Evolutionary conservation across 2,113 vertebrate species (phyloP), one percentile per base, ranked within the genome.

Genomic region (Trichechus manatus): DNA sequence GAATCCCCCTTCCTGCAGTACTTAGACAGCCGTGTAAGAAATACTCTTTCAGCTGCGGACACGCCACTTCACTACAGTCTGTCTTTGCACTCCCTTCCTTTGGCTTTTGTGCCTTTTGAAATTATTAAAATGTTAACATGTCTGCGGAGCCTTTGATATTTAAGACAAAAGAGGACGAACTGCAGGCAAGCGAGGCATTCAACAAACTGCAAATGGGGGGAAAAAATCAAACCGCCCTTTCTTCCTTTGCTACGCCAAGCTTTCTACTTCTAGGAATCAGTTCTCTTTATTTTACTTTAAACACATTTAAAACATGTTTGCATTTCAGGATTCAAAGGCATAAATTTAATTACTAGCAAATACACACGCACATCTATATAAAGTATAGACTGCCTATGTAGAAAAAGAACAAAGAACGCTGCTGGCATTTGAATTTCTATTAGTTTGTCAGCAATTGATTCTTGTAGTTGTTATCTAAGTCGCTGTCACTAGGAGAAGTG

Each of bases 111-210:
- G 98, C 97, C 98, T 99, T 98, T 99, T 99, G 99, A 99, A 99
- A 99, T 99, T 99, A 99, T 99, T 99, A 99, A 99, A 99, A 99
- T 99, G 99, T 99, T 99, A 99, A 99, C 99, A 99, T 98, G 99
- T 98, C 99, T 99, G 97, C 98, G 98, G 99, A 98, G 99, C 98
- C 99, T 99, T 99, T 99, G 99, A 99, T 99, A 99, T 99, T 99
- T 99, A 99, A 99, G 99, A 99, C 99, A 99, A 99, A 99, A 99
- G 99, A 99, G 99, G 98, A 99, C 97, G 98, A 99, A 98, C 99
- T 98, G 98, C 98, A 97, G 98, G 99, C 98, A 99, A 99, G 97
- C 87, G 95, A 99, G 98, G 97, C 98, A 97, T 98, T 99, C 98
- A 98, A 99, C 98, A 98, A 99, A 99, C 98, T 99, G 98, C 98